A percentile compares a stretch with the other conserved stretches of the same genome.
Evolutionary conservation across 2,797 vertebrate genomes (phyloP).

Genomic region (Labroides dimidiatus): DNA sequence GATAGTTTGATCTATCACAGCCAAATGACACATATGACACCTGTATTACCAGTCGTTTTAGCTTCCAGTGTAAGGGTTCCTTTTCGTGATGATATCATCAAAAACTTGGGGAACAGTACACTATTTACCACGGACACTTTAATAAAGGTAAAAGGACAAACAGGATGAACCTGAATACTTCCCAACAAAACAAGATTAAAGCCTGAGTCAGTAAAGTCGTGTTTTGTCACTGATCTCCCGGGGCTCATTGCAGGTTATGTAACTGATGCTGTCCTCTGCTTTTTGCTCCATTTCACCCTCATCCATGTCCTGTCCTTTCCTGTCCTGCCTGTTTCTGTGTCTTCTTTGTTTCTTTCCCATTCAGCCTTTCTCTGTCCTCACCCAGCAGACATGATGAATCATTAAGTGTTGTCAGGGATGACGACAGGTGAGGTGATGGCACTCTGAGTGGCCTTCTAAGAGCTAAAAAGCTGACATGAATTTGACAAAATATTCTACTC

Average conservation of each 20-base stretch:
- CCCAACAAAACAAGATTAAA: background rate
- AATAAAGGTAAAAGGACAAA: background rate
- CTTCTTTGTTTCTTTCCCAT: background rate
- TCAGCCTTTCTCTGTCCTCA: background rate
- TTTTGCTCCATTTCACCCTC: slow-evolving; percentile 23
- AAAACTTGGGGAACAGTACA: background rate
- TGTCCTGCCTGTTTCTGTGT: slow-evolving; percentile 16
- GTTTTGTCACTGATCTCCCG: slow-evolving; percentile 1
- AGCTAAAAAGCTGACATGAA: slow-evolving; percentile 53
- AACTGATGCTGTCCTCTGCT: slow-evolving; percentile 42
- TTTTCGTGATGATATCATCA: too few species aligned
- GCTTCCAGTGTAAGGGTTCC: background rate
- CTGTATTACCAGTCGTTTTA: background rate
- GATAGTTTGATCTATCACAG: too few species aligned
- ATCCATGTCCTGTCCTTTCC: slow-evolving; percentile 9
- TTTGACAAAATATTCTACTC: slow-evolving; percentile 41
- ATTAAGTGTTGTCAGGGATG: slow-evolving; percentile 21
- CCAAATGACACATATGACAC: too few species aligned
- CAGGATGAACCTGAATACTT: background rate
- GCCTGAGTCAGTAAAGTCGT: background rate
- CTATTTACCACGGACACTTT: slow-evolving; percentile 6
- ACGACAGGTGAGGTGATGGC: slow-evolving; percentile 6
- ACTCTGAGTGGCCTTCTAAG: slow-evolving; percentile 23
- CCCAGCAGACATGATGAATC: slow-evolving; percentile 26
- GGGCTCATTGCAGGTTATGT: slow-evolving; percentile 32